A percentile compares a stretch with the other conserved stretches of the same genome.
These are phyloP conservation scores for Sarcophilus harrisii DNA, from an alignment of 2,797 vertebrate species.

Conservation along the genomic window DNA sequence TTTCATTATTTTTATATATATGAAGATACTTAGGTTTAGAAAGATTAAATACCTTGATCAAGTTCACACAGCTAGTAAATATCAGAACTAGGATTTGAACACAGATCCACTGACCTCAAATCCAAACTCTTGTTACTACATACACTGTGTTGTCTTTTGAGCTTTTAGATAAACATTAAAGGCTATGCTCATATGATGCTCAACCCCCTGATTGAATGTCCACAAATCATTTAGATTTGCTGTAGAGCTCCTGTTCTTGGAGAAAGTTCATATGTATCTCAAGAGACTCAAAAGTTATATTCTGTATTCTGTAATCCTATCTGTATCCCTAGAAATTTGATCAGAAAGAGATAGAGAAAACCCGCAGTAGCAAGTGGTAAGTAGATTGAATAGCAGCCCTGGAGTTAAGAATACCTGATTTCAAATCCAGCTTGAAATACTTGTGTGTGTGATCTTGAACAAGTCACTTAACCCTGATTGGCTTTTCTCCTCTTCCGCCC, in stretches of 20 bases:
- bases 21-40: not conserved
- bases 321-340: not conserved
- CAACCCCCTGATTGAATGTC: not conserved
- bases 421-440: too few species aligned
- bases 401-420: too few species aligned
- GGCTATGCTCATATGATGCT: not conserved
- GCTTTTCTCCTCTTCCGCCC: too few species aligned
- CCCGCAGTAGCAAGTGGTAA: too few species aligned
- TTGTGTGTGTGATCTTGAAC: too few species aligned
- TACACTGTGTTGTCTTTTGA: not conserved
- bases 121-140: not conserved
- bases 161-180: not conserved
- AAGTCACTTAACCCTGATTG: too few species aligned
- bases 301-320: not conserved
- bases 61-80: not conserved
- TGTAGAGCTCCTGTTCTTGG: not conserved
- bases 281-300: not conserved
- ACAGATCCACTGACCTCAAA: not conserved
- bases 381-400: too few species aligned
- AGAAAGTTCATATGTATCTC: not conserved
- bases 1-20: not conserved
- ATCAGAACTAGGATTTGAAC: not conserved
- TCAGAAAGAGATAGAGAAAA: not conserved
- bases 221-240: not conserved
- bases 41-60: not conserved